Conservation (phyloP, 2,797 vertebrate genomes). For the Enteromius unitaeniatus region DNA sequence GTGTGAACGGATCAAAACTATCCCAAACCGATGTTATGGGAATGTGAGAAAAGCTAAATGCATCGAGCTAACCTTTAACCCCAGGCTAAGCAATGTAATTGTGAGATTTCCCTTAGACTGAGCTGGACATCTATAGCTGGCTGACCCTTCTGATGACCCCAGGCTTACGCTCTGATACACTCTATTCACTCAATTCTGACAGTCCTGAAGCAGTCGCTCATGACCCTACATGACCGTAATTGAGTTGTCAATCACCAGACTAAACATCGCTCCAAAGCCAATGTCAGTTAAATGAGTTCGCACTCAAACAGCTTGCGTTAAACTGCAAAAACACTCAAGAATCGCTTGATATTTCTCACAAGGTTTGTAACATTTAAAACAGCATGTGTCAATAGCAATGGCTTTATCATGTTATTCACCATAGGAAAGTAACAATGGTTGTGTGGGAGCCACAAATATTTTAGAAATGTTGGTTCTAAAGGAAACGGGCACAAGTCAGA, state of each 20-base stretch:
- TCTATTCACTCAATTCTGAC: slow-evolving; percentile 38
- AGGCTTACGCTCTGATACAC: slow-evolving; percentile 51
- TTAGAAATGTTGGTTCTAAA: slow-evolving; percentile 5
- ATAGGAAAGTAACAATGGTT: background rate
- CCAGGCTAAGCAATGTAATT: slow-evolving; percentile 21
- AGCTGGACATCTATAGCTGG: slow-evolving; percentile 23
- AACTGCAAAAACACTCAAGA: background rate
- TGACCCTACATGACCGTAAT: slow-evolving; percentile 40
- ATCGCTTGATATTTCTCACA: background rate
- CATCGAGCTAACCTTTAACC: slow-evolving; percentile 51
- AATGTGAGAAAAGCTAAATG: slow-evolving; percentile 31
- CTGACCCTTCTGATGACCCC: slow-evolving; percentile 44
- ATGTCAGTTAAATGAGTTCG: slow-evolving; percentile 29
- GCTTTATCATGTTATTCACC: background rate
- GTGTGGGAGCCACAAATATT: slow-evolving; percentile 10
- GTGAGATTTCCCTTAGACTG: slow-evolving; percentile 47
- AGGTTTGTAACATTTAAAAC: background rate
- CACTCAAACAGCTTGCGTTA: background rate
- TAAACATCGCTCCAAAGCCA: slow-evolving; percentile 35
- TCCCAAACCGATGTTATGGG: slow-evolving; percentile 8
- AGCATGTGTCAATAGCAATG: background rate
- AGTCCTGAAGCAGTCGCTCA: slow-evolving; percentile 37
- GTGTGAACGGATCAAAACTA: slow-evolving; percentile 5
- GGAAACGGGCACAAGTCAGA: slow-evolving; percentile 27
- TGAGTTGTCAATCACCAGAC: slow-evolving; percentile 51